Percentiles rank a stretch among this genome's conserved stretches.
Conservation (phyloP, 2,888 invertebrate species). For the Sarcophaga rosellei region DNA sequence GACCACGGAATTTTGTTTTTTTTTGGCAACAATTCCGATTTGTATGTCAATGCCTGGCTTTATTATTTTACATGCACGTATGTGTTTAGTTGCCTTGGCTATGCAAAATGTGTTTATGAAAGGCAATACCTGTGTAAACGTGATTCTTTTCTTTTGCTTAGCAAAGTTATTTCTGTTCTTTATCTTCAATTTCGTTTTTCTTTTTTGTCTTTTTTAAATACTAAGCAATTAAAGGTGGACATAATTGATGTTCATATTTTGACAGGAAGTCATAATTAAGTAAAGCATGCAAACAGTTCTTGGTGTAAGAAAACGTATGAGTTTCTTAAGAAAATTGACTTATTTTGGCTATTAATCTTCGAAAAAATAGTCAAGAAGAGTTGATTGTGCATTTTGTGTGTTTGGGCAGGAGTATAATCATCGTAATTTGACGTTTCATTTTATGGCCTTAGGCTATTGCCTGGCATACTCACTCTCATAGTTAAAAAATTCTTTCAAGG, state of each 20-base stretch:
- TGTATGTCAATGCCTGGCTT: slow-evolving; percentile 47
- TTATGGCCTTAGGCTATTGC: too few species aligned
- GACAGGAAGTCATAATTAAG: slow-evolving; percentile 68
- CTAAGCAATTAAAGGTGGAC: slow-evolving; percentile 68
- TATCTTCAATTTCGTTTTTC: neutral
- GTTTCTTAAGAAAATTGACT: slow-evolving; percentile 18
- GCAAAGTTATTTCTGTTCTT: slow-evolving; percentile 1
- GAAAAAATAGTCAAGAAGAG: too few species aligned
- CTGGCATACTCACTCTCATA: too few species aligned
- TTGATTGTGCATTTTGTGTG: too few species aligned
- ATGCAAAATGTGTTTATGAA: slow-evolving; percentile 22
- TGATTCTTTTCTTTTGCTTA: neutral
- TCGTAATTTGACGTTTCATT: too few species aligned
- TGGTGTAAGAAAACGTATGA: neutral
- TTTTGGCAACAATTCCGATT: slow-evolving; percentile 39
- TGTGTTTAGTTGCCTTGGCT: slow-evolving; percentile 44
- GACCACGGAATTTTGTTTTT: slow-evolving; percentile 17
- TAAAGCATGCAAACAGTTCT: slow-evolving; percentile 37
- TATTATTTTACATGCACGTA: slow-evolving; percentile 35
- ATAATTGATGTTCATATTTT: slow-evolving; percentile 69
- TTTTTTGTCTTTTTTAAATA: slow-evolving; percentile 17
- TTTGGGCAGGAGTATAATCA: too few species aligned
- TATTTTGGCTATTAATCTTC: slow-evolving; percentile 45
- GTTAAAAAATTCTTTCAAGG: too few species aligned
- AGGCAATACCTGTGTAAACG: neutral